Evolutionary conservation across 2,888 invertebrate genomes (phyloP).

Genomic region (Drosophila rellima): DNA sequence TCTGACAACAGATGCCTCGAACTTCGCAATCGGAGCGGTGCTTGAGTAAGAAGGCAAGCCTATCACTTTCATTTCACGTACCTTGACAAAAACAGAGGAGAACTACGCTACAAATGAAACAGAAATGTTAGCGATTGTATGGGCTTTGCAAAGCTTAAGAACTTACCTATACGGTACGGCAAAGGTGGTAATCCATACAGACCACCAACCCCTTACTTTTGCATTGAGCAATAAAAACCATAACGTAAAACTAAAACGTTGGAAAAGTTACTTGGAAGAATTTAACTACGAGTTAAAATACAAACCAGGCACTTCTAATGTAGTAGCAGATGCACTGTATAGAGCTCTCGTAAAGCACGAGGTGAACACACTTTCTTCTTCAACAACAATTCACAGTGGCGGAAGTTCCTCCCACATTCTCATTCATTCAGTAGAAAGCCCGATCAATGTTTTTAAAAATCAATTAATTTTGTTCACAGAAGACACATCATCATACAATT

Average conservation of each 20-base stretch:
- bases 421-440: neutral
- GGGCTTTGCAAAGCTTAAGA: too few relatives aligned
- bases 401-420: neutral
- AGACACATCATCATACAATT: constrained; percentile 5
- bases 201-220: neutral
- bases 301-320: neutral
- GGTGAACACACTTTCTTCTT: neutral
- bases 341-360: too few relatives aligned
- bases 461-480: constrained; percentile 1
- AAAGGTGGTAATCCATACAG: neutral
- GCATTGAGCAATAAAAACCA: neutral
- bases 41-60: neutral
- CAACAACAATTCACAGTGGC: neutral
- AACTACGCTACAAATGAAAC: too few relatives aligned
- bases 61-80: too few relatives aligned
- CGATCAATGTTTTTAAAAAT: neutral
- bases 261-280: too few relatives aligned
- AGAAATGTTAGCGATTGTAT: too few relatives aligned
- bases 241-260: constrained; percentile 1
- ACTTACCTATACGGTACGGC: too few relatives aligned
- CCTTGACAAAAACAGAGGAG: too few relatives aligned
- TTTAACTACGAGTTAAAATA: too few relatives aligned
- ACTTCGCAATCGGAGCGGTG: neutral
- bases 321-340: too few relatives aligned
- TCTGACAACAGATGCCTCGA: neutral